Evolutionary conservation across 1,140 invertebrate species (phyloP).

Genomic region (Amphibalanus amphitrite): DNA sequence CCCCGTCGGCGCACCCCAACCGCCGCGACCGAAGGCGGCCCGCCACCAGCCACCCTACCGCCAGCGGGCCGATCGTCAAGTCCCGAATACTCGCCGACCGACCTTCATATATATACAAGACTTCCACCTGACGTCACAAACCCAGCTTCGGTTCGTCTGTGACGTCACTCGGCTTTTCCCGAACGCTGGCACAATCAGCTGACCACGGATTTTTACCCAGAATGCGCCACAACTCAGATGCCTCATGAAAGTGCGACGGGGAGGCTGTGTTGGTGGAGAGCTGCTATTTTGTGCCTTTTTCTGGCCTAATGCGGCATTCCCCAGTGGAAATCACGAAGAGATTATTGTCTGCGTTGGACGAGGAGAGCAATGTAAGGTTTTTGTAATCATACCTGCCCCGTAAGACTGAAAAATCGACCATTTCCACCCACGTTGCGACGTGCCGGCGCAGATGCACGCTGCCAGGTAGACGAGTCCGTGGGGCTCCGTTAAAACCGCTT

Average conservation of each 20-base stretch:
- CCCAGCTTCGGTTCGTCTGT: not conserved
- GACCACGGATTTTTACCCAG: slow-evolving; percentile 1
- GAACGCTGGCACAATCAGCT: not conserved
- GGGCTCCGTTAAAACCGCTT: not conserved
- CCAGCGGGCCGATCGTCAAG: not conserved
- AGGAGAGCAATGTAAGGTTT: not conserved
- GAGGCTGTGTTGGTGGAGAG: not conserved
- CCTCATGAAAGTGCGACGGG: not conserved
- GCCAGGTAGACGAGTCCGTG: not conserved
- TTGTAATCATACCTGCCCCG: not conserved
- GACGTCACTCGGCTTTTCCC: not conserved
- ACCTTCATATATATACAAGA: slow-evolving; percentile 1
- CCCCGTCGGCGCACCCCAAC: too few species aligned
- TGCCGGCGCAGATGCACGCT: not conserved
- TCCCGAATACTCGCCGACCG: not conserved
- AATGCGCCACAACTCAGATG: not conserved
- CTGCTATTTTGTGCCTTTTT: not conserved
- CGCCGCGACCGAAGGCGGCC: not conserved
- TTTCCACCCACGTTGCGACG: not conserved
- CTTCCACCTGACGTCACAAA: not conserved
- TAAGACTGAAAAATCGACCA: not conserved
- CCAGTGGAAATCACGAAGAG: not conserved
- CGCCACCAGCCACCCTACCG: too few species aligned
- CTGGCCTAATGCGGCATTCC: not conserved
- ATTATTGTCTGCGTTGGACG: not conserved